These are phyloP conservation scores for Cheirogaleus medius DNA, from an alignment of 2,113 vertebrate species.

Conservation along the genomic window DNA sequence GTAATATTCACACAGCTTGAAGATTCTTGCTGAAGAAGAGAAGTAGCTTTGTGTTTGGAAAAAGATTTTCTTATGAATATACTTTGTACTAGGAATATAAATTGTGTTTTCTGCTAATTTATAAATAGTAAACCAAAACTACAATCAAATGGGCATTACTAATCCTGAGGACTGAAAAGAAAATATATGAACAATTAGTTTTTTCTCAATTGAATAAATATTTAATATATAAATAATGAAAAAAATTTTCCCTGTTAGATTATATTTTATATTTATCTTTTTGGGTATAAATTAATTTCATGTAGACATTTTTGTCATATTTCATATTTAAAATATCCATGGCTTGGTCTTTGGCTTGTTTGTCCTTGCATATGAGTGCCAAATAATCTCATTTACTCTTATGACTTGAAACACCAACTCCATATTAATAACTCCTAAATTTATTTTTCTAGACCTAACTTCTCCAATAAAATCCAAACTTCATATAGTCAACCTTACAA, in stretches of 20 bases:
- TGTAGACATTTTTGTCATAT: not conserved
- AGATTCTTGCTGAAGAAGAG: slow-evolving; percentile 24
- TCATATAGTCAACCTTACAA: not conserved
- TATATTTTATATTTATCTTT: not conserved
- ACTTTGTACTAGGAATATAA: not conserved
- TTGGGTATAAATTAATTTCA: not conserved
- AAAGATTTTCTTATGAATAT: not conserved
- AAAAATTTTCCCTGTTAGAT: not conserved
- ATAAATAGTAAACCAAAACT: not conserved
- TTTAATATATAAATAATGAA: not conserved
- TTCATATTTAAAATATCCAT: not conserved
- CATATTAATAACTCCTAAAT: not conserved
- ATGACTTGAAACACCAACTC: no score
- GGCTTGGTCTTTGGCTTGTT: not conserved
- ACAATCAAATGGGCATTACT: not conserved
- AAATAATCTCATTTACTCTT: not conserved
- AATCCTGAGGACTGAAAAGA: not conserved
- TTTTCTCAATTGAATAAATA: slow-evolving; percentile 21
- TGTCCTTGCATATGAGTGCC: not conserved
- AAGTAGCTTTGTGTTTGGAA: not conserved
- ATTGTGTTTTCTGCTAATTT: not conserved
- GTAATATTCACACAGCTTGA: not conserved
- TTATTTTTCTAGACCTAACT: not conserved
- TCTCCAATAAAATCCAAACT: not conserved
- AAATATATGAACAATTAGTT: not conserved